phyloP scores from a whole-genome alignment of 2,113 vertebrate genomes.

The Anguilla rostrata region DNA sequence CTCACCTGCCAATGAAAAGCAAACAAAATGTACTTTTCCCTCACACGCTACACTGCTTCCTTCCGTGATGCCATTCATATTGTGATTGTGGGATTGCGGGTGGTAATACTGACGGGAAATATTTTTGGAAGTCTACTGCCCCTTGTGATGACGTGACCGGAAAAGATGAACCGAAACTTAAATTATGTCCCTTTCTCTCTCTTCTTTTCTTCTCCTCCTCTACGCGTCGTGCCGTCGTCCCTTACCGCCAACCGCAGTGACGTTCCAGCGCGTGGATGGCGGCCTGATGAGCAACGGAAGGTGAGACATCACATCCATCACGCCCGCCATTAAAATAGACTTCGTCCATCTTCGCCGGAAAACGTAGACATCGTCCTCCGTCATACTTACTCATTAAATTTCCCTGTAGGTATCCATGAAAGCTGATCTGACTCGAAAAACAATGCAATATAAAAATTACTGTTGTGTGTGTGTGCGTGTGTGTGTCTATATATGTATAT shows the following conservation, averaged over 20 bases:
- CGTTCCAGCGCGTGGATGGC: constrained; percentile 96
- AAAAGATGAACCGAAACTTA: constrained; percentile 13
- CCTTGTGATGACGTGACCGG: not conserved
- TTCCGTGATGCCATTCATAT: not conserved
- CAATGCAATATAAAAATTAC: too few species aligned
- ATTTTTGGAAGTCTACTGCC: not conserved
- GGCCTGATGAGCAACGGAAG: constrained; percentile 99
- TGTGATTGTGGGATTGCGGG: not conserved
- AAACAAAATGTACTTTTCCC: not conserved
- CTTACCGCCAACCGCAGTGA: constrained; percentile 72
- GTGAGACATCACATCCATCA: constrained; percentile 66
- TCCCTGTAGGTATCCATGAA: too few species aligned
- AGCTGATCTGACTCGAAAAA: too few species aligned
- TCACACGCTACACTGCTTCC: not conserved
- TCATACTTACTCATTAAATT: too few species aligned
- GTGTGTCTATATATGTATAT: too few species aligned
- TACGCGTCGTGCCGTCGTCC: not conserved
- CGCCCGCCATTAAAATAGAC: not conserved
- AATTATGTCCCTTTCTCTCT: constrained; percentile 33
- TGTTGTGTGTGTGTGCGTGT: constrained; percentile 23
- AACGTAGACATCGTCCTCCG: too few species aligned
- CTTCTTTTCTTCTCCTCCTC: constrained; percentile 26
- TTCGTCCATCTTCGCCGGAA: not conserved
- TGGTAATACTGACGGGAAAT: not conserved
- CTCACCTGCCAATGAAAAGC: not conserved